These are phyloP conservation scores for Ceratotherium simum DNA, from an alignment of 2,113 vertebrate genomes.

Conservation along the genomic window DNA sequence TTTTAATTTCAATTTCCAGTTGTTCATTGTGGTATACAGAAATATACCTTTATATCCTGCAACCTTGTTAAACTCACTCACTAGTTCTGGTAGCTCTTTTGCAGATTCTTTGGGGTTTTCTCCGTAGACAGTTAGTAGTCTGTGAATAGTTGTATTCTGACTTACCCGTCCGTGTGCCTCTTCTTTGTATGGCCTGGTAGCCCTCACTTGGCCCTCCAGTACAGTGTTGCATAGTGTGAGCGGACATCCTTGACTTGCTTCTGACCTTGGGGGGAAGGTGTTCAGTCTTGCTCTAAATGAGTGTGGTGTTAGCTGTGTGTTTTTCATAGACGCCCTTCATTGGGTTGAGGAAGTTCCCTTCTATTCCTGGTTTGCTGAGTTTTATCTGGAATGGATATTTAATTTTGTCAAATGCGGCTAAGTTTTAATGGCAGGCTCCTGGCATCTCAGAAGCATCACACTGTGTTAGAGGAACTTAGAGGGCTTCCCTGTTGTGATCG, in stretches of 20 bases:
- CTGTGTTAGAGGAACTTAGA: no score
- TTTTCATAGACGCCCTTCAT: not conserved
- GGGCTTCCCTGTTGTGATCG: not conserved
- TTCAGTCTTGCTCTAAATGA: not conserved
- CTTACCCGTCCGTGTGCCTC: not conserved
- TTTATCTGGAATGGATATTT: not conserved
- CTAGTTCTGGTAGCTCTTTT: not conserved
- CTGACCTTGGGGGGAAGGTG: not conserved
- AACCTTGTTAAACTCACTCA: not conserved
- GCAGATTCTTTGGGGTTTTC: not conserved
- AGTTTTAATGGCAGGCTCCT: not conserved
- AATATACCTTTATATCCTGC: not conserved
- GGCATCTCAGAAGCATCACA: fast-evolving
- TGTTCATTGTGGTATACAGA: not conserved
- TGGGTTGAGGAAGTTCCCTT: not conserved
- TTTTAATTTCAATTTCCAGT: not conserved
- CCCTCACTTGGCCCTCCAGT: not conserved
- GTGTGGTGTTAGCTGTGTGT: fast-evolving
- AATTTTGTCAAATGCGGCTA: not conserved
- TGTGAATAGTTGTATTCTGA: not conserved
- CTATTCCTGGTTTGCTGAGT: not conserved
- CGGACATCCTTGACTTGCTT: not conserved
- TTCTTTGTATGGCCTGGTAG: not conserved
- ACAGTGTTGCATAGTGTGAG: not conserved
- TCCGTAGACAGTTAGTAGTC: not conserved